Evolutionary conservation across 2,888 invertebrate species (phyloP).

Genomic region (Diachrysia chrysitis): DNA sequence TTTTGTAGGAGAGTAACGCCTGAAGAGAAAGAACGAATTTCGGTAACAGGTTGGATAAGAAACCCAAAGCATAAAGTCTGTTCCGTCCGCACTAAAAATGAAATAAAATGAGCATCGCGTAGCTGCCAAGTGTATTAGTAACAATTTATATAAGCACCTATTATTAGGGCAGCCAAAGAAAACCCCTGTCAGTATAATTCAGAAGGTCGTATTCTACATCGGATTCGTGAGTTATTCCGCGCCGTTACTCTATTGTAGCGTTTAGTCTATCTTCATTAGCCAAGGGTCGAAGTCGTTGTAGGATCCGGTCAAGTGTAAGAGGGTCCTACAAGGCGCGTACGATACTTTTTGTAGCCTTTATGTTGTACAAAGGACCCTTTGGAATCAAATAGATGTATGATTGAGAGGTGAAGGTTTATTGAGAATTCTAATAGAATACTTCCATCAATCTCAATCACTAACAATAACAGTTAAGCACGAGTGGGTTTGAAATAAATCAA

Average conservation of each 20-base stretch:
- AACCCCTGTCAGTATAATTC: conserved; percentile 6
- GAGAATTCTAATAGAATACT: conserved; percentile 7
- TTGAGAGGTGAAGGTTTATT: conserved; percentile 19
- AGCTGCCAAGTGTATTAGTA: background rate
- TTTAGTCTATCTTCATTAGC: conserved; percentile 37
- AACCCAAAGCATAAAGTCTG: background rate
- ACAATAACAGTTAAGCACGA: background rate
- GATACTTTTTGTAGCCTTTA: conserved; percentile 10
- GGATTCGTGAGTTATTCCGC: conserved; percentile 4
- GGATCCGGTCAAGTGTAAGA: conserved; percentile 29
- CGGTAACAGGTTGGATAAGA: background rate
- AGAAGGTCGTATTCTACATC: background rate
- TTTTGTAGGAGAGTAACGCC: no score
- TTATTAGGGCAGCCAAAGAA: conserved; percentile 1
- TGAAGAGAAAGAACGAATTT: background rate
- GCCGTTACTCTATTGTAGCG: background rate
- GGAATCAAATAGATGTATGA: conserved; percentile 36
- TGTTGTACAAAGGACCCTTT: conserved; percentile 9
- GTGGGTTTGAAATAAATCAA: background rate
- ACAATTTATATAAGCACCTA: background rate
- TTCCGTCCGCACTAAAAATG: conserved; percentile 6
- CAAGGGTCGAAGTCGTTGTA: conserved; percentile 36
- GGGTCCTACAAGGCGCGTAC: conserved; percentile 33
- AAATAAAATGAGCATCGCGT: background rate
- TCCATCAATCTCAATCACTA: background rate